Percentiles rank a stretch among this genome's conserved stretches.
Evolutionary conservation across 2,797 vertebrate genomes (phyloP).

Genomic region (Cuculus canorus): DNA sequence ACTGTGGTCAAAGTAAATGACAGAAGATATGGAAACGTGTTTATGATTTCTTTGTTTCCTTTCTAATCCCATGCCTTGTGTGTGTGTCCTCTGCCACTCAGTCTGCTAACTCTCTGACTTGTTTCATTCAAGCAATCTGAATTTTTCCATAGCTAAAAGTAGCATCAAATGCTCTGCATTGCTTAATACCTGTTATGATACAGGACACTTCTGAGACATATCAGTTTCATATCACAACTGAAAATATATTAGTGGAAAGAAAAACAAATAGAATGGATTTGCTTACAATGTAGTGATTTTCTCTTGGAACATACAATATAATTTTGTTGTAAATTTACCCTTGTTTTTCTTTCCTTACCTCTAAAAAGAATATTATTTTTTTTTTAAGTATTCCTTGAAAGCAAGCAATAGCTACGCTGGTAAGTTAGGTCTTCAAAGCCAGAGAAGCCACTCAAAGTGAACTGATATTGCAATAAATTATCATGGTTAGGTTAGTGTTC

Average conservation of each 20-base stretch:
- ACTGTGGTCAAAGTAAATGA: neutral
- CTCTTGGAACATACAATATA: no score
- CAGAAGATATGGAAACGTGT: neutral
- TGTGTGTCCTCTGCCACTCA: neutral
- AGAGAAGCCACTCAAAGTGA: neutral
- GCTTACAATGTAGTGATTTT: slow-evolving; percentile 5
- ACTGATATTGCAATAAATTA: neutral
- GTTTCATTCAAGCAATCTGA: neutral
- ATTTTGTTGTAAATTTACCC: no score
- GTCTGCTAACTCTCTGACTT: neutral
- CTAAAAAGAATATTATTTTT: neutral
- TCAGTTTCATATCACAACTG: no score
- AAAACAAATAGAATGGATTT: slow-evolving; percentile 29
- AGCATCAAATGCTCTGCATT: neutral
- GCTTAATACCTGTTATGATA: neutral
- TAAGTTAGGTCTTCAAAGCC: neutral
- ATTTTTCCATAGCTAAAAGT: neutral
- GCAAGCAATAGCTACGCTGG: neutral
- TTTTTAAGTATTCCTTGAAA: neutral
- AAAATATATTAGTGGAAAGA: slow-evolving; percentile 23
- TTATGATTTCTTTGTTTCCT: neutral
- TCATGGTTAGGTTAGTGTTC: fast-evolving
- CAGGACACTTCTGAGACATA: neutral
- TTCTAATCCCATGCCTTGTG: neutral
- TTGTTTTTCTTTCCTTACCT: neutral